These are phyloP conservation scores for Taeniopygia guttata DNA, from an alignment of 2,797 vertebrate species.

Conservation along the genomic window DNA sequence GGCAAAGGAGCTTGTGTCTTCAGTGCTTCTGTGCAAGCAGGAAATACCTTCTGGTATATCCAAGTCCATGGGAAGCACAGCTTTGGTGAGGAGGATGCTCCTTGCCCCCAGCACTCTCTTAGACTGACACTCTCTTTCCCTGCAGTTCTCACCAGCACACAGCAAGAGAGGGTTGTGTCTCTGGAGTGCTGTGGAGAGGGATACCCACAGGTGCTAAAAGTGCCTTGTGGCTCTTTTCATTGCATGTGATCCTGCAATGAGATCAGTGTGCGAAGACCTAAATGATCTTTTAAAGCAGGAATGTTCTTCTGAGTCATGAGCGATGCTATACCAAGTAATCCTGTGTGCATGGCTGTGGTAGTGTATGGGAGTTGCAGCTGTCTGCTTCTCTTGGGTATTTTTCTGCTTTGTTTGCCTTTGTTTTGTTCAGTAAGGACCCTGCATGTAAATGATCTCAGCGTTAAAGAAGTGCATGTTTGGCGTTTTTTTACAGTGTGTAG, in stretches of 20 bases:
- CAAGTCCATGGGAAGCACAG: not conserved
- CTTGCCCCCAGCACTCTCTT: not conserved
- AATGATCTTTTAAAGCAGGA: not conserved
- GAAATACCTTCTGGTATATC: not conserved
- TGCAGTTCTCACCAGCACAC: not conserved
- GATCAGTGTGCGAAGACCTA: not conserved
- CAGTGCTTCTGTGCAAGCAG: not conserved
- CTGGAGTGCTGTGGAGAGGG: not conserved
- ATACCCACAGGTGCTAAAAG: not conserved
- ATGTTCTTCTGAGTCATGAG: not conserved
- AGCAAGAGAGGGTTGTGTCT: not conserved
- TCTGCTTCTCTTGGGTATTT: not conserved
- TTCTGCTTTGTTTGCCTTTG: not conserved
- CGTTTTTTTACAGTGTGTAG: not conserved
- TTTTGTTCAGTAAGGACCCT: not conserved
- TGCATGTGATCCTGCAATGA: not conserved
- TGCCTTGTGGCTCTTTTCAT: not conserved
- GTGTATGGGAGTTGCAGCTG: not conserved
- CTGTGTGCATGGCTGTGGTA: not conserved
- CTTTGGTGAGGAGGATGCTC: not conserved
- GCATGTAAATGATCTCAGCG: not conserved
- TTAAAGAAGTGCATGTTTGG: not conserved
- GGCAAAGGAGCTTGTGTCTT: not conserved
- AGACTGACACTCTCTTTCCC: not conserved
- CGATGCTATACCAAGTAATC: rapidly evolving